Base-by-base conservation (phyloP, 2,888 invertebrate genomes). In the Embidobia sp. region DNA sequence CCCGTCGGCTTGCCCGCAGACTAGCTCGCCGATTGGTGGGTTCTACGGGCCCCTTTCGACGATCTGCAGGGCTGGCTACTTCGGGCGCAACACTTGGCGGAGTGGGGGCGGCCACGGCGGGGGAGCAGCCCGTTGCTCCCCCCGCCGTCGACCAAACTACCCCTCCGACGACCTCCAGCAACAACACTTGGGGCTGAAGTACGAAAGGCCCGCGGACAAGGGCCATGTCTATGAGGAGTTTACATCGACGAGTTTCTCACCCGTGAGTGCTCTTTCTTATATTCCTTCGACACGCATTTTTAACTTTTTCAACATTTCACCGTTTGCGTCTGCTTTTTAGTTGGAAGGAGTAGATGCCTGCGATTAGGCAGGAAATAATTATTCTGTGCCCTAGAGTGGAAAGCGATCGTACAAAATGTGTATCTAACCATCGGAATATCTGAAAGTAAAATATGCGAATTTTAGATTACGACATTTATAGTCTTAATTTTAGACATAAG, bases 1-100 rank as follows among this genome's bases (percentile, higher is more conserved):
- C 87, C 91, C 91, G 85, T 91, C 87, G 86, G 85, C 85, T 89
- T 82, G 87, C 88, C 83, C 88, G 88, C 76, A 84, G 87, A 84
- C 83, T 88, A 80, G 86, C 85, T 78, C 87, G 88, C 80, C 87
- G 87, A 91, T 81, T 90, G 90, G 91, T 85, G 91, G 89, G 91
- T 91, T 89, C 91, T 66, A 84, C 84, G 84, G 92, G 90, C 92
- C 92, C 91, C 90, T 83, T 82, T 81, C 83, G 81, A 75, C 78
- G 79, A 83, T 83, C 84, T 82, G 84, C 84, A 86, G 84, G 80
- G 80, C 82, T 81, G 85, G 82, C 84, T 81, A 82, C 80, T 79
- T 79, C 83, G 76, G 85, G 82, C 59, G 67, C 79, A 67, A 73
- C 53, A 48, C 67, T 80, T 66, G 81, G 81, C 78, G 80, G 80